phyloP scores from a whole-genome alignment of 1,140 invertebrate species.

The Teleopsis dalmanni region DNA sequence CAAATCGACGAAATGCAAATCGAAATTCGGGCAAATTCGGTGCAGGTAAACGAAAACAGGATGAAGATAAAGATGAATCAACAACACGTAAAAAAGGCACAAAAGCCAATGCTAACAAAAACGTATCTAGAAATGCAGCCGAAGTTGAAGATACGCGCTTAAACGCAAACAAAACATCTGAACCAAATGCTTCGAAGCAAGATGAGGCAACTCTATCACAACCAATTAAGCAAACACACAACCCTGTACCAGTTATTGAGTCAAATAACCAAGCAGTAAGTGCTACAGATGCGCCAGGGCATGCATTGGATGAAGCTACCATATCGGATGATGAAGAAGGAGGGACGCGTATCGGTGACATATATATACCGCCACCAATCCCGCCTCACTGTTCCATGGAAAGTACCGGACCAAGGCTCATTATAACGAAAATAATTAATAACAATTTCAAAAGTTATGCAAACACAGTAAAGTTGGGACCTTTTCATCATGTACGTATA shows the following conservation, averaged over 20 bases:
- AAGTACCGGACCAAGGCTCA: slow-evolving; percentile 66
- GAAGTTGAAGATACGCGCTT: background rate
- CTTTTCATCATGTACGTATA: slow-evolving; percentile 68
- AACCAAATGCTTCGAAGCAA: background rate
- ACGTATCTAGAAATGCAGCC: background rate
- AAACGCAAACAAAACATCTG: background rate
- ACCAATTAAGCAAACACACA: too few relatives aligned
- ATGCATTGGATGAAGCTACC: slow-evolving; percentile 33
- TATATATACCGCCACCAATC: slow-evolving; percentile 82
- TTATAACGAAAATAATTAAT: slow-evolving; percentile 89
- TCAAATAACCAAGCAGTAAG: too few relatives aligned
- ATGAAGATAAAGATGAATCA: too few relatives aligned
- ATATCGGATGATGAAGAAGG: slow-evolving; percentile 44
- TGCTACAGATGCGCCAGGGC: background rate
- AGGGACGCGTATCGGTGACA: slow-evolving; percentile 60
- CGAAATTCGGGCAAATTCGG: too few relatives aligned
- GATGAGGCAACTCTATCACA: background rate
- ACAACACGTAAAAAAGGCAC: too few relatives aligned
- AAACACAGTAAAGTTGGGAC: slow-evolving; percentile 67
- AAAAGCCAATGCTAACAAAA: background rate
- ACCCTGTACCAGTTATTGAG: too few relatives aligned
- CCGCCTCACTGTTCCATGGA: slow-evolving; percentile 61
- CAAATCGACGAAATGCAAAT: too few relatives aligned
- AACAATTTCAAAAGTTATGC: slow-evolving; percentile 98
- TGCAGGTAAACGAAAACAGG: too few relatives aligned